Percentiles rank a stretch among this genome's conserved stretches.
These are phyloP conservation scores for Triplophysa rosa DNA, from an alignment of 2,113 vertebrate species.

Conservation along the genomic window DNA sequence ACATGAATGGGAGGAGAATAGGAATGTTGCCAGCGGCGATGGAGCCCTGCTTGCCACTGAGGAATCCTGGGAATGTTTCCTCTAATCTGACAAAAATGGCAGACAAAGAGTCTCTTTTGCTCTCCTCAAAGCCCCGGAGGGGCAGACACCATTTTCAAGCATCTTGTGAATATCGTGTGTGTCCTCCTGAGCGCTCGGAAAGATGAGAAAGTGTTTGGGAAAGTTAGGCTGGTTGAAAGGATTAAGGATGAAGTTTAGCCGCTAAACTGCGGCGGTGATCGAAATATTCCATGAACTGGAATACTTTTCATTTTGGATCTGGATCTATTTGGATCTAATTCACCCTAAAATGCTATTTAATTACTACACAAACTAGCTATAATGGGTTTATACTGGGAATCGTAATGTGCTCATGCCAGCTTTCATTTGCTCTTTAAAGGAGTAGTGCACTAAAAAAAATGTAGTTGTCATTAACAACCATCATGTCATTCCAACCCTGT, in stretches of 20 bases:
- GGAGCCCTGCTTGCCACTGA: constrained; percentile 62
- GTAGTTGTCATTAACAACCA: background rate
- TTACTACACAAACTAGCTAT: background rate
- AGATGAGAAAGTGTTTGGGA: constrained; percentile 24
- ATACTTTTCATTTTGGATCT: background rate
- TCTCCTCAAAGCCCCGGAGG: constrained; percentile 58
- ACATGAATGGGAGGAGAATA: constrained; percentile 65
- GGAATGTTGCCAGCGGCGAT: constrained; percentile 66
- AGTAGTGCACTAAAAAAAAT: background rate
- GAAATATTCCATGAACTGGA: constrained; percentile 1
- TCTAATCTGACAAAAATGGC: constrained; percentile 59
- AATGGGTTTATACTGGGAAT: background rate
- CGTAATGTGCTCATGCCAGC: background rate
- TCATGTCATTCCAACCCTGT: background rate
- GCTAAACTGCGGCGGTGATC: background rate
- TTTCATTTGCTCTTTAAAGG: background rate
- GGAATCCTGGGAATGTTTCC: constrained; percentile 71
- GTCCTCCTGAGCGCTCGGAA: constrained; percentile 7
- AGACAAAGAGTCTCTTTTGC: constrained; percentile 71
- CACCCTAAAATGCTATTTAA: background rate
- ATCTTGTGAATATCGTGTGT: constrained; percentile 40
- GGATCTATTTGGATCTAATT: background rate
- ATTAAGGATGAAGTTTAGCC: constrained; percentile 28
- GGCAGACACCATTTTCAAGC: constrained; percentile 38
- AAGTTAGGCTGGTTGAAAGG: constrained; percentile 36